phyloP scores from a whole-genome alignment of 1,140 invertebrate species.

The Mamestra configurata region DNA sequence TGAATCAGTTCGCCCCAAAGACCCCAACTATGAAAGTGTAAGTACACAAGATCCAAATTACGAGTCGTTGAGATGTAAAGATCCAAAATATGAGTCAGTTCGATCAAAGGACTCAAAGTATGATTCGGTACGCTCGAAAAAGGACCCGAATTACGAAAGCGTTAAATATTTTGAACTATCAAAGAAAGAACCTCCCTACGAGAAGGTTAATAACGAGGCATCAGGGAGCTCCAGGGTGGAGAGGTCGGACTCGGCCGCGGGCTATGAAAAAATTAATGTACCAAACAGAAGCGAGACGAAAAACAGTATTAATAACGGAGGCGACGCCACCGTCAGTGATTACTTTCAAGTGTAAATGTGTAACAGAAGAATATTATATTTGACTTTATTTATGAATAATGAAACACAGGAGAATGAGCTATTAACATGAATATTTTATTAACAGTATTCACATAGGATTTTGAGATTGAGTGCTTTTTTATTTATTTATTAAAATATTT shows the following conservation, averaged over 20 bases:
- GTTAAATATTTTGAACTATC: conserved; percentile 88
- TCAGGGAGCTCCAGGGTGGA: conserved; percentile 70
- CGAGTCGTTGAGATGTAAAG: conserved; percentile 83
- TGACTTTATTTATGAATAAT: conserved; percentile 48
- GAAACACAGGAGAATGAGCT: conserved; percentile 32
- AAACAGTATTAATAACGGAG: conserved; percentile 81
- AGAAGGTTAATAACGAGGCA: conserved; percentile 83
- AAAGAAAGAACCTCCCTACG: conserved; percentile 87
- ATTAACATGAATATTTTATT: conserved; percentile 62
- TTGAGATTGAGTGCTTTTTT: conserved; percentile 79
- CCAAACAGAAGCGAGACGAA: conserved; percentile 72
- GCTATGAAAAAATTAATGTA: conserved; percentile 87
- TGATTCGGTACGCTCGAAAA: conserved; percentile 83
- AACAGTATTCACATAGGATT: conserved; percentile 59
- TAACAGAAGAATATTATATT: conserved; percentile 56
- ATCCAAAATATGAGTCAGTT: conserved; percentile 92
- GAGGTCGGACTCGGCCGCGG: conserved; percentile 82
- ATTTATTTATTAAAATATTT: conserved; percentile 75
- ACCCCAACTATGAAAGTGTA: conserved; percentile 83
- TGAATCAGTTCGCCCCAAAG: conserved; percentile 90
- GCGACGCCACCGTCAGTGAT: conserved; percentile 83
- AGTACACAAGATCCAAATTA: conserved; percentile 78
- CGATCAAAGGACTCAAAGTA: conserved; percentile 86
- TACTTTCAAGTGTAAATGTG: conserved; percentile 86
- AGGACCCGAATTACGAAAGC: conserved; percentile 88